Evolutionary conservation across 2,797 vertebrate species (phyloP).

Genomic region (Coendou prehensilis): DNA sequence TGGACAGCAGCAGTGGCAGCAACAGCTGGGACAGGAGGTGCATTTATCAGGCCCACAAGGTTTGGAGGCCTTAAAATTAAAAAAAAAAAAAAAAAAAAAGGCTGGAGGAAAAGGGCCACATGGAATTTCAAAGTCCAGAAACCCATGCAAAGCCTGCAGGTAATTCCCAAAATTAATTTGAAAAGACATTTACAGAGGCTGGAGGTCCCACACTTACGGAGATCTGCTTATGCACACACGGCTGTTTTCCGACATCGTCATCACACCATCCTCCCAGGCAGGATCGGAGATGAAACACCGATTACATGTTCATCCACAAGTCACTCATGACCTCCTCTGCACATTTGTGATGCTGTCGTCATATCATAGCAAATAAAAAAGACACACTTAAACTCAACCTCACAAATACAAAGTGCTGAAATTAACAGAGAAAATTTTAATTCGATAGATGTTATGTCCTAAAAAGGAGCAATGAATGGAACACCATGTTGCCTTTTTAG

Average conservation of each 20-base stretch:
- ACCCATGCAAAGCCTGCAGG: not conserved
- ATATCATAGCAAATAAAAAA: not conserved
- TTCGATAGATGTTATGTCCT: not conserved
- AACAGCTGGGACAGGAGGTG: not conserved
- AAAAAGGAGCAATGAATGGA: not conserved
- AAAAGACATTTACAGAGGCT: not conserved
- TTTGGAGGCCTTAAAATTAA: not conserved
- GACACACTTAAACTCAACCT: not conserved
- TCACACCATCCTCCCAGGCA: not conserved
- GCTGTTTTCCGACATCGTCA: not conserved
- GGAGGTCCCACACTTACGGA: not conserved
- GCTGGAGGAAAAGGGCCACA: not conserved
- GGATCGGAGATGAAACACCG: not conserved
- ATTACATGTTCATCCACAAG: not conserved
- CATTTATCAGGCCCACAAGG: not conserved
- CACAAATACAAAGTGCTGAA: slow-evolving; percentile 20
- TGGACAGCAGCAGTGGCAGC: not conserved
- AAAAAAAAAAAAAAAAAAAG: not conserved
- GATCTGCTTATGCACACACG: not conserved
- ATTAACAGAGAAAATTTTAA: slow-evolving; percentile 61
- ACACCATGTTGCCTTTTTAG: not conserved
- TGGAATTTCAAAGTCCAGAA: not conserved
- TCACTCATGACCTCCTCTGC: not conserved
- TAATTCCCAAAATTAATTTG: not conserved
- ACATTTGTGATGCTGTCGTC: not conserved